These are phyloP conservation scores for Arctopsyche grandis DNA, from an alignment of 1,140 invertebrate genomes.

Conservation along the genomic window DNA sequence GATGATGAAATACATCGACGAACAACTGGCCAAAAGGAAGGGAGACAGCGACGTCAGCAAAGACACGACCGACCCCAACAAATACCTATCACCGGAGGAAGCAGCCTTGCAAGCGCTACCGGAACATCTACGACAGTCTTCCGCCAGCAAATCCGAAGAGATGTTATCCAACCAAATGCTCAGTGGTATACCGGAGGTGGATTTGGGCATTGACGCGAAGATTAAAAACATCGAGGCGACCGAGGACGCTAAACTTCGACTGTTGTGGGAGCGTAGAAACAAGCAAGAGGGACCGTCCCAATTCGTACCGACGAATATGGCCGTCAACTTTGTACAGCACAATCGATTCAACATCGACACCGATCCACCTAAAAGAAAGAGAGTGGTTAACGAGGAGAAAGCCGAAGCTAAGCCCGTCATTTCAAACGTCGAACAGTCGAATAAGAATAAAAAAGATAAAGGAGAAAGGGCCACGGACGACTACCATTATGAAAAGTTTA, in stretches of 20 bases:
- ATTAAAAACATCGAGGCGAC: slow-evolving; percentile 98
- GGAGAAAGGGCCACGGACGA: slow-evolving; percentile 95
- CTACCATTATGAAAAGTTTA: slow-evolving; percentile 96
- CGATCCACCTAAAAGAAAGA: slow-evolving; percentile 44
- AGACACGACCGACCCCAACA: slow-evolving; percentile 65
- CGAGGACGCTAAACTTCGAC: slow-evolving; percentile 94
- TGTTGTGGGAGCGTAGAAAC: slow-evolving; percentile 87
- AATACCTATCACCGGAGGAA: slow-evolving; percentile 87
- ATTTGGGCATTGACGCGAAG: slow-evolving; percentile 98
- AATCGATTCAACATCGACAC: slow-evolving; percentile 80
- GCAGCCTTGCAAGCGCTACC: slow-evolving; percentile 86
- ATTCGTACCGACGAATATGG: slow-evolving; percentile 98
- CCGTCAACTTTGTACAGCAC: slow-evolving; percentile 97
- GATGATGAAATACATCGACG: slow-evolving; percentile 99
- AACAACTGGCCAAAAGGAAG: slow-evolving; percentile 89
- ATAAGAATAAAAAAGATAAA: slow-evolving; percentile 74
- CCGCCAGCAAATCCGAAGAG: slow-evolving; percentile 90
- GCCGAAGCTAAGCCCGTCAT: slow-evolving; percentile 56
- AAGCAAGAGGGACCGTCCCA: slow-evolving; percentile 95
- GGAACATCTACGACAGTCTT: slow-evolving; percentile 85
- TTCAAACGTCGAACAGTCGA: slow-evolving; percentile 27
- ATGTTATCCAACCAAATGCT: slow-evolving; percentile 99
- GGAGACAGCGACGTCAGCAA: slow-evolving; percentile 65
- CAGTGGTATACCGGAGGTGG: slow-evolving; percentile 99
- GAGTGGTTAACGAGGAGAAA: slow-evolving; percentile 40